Conservation (phyloP, 2,888 invertebrate species). For the Himalopsyche tibetana region DNA sequence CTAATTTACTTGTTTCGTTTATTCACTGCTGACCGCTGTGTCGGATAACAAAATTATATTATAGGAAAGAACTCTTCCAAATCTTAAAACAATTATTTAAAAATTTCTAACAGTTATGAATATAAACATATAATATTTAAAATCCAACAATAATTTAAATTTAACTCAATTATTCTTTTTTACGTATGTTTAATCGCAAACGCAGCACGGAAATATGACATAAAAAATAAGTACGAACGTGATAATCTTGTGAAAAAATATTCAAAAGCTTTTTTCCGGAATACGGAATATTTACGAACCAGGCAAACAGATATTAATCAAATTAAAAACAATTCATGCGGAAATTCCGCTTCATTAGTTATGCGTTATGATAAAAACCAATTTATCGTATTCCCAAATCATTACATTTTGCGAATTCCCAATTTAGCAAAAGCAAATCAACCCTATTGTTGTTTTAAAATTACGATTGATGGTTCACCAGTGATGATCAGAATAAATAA, state of each 20-base stretch:
- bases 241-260: background rate
- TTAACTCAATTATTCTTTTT: too few relatives aligned
- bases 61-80: too few relatives aligned
- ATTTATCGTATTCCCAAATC: constrained; percentile 4
- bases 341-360: constrained; percentile 34
- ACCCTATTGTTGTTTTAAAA: constrained; percentile 21
- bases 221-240: background rate
- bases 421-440: constrained; percentile 16
- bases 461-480: background rate
- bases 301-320: constrained; percentile 24
- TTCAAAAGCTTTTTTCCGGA: background rate
- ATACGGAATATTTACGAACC: background rate
- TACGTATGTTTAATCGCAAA: background rate
- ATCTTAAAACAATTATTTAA: too few relatives aligned
- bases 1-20: too few relatives aligned
- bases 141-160: too few relatives aligned
- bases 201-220: background rate
- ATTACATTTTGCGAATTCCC: constrained; percentile 4
- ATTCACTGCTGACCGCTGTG: too few relatives aligned
- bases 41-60: too few relatives aligned
- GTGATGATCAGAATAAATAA: background rate
- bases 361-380: constrained; percentile 30
- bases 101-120: too few relatives aligned
- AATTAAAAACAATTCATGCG: constrained; percentile 22
- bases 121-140: too few relatives aligned